Conservation (phyloP, 2,888 invertebrate genomes). For the Argyresthia albistria region DNA sequence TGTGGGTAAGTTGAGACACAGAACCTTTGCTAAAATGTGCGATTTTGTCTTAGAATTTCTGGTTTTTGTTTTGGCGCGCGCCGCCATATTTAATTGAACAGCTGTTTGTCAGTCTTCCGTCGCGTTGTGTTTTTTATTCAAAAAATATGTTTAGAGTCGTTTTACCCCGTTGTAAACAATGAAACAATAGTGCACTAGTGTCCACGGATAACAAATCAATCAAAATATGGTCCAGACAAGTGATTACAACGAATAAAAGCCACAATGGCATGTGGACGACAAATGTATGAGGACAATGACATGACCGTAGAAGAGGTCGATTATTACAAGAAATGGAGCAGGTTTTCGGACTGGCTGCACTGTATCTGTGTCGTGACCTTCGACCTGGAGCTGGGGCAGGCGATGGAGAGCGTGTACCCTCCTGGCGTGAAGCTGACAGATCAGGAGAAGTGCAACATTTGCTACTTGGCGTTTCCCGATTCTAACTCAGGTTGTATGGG, state of each 20-base stretch:
- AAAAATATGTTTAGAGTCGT: conserved; percentile 27
- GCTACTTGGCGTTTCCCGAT: conserved; percentile 98
- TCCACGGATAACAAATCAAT: neutral
- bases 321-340: conserved; percentile 75
- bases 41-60: conserved; percentile 6
- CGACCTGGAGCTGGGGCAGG: conserved; percentile 98
- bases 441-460: conserved; percentile 93
- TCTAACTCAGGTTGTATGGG: conserved; percentile 99
- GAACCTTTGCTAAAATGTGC: neutral
- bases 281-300: conserved; percentile 44
- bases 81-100: conserved; percentile 61
- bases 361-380: conserved; percentile 99
- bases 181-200: conserved; percentile 19
- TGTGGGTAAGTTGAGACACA: conserved; percentile 31
- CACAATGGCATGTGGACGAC: conserved; percentile 55
- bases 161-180: conserved; percentile 25
- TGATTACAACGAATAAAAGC: conserved; percentile 13
- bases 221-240: neutral
- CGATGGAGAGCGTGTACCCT: conserved; percentile 94
- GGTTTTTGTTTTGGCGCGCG: conserved; percentile 60
- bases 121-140: conserved; percentile 39
- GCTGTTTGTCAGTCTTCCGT: conserved; percentile 49
- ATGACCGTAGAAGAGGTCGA: conserved; percentile 45
- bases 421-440: conserved; percentile 83
- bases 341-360: conserved; percentile 94